Conservation (phyloP, 2,113 vertebrate genomes). For the Hyperopisus bebe region DNA sequence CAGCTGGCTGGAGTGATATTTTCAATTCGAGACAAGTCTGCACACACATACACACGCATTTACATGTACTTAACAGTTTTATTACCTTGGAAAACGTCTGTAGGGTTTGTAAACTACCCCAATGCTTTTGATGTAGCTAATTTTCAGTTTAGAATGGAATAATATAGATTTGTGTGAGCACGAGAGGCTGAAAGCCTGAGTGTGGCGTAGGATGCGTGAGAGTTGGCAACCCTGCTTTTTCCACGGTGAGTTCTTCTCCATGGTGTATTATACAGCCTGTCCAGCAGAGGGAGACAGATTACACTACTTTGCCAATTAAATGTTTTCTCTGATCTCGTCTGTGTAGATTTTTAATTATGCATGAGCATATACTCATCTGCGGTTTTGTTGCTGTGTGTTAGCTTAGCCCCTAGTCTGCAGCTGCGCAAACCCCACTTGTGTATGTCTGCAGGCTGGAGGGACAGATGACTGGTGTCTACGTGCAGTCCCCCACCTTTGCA, state of each 20-base stretch:
- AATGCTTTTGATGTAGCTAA: too few relatives aligned
- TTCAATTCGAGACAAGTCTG: too few relatives aligned
- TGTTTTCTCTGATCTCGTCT: neutral
- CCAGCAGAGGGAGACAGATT: neutral
- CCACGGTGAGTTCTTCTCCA: neutral
- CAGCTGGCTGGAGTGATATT: too few relatives aligned
- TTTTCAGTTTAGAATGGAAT: too few relatives aligned
- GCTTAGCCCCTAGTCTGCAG: neutral
- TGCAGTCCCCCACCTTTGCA: slow-evolving; percentile 52
- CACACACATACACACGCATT: too few relatives aligned
- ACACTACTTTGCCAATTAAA: neutral
- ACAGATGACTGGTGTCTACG: slow-evolving; percentile 66
- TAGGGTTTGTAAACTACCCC: too few relatives aligned
- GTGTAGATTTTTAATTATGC: neutral
- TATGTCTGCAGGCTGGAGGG: slow-evolving; percentile 62
- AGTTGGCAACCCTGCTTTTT: neutral
- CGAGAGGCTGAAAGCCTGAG: too few relatives aligned
- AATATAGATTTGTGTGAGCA: too few relatives aligned
- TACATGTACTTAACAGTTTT: too few relatives aligned
- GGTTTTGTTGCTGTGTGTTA: neutral
- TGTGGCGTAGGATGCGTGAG: too few relatives aligned
- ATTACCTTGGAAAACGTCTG: too few relatives aligned
- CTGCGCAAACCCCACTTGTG: neutral
- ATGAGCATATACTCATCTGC: neutral
- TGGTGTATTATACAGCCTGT: neutral